phyloP scores from a whole-genome alignment of 2,888 invertebrate genomes.

The Cistogaster globosa region DNA sequence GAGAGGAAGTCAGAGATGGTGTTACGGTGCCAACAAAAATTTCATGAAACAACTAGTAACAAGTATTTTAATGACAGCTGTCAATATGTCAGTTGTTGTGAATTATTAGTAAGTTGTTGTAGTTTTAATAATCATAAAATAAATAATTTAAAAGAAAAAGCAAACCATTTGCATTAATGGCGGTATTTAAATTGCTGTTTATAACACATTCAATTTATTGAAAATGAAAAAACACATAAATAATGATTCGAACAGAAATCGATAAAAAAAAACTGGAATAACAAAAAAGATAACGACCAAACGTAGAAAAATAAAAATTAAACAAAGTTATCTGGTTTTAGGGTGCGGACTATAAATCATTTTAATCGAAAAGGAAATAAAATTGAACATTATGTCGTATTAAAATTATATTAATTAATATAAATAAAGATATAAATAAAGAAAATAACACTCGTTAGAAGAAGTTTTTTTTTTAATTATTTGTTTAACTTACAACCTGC shows the following conservation, averaged over 20 bases:
- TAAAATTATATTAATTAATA: constrained; percentile 60
- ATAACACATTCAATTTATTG: neutral
- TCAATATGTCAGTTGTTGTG: constrained; percentile 70
- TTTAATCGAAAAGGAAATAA: constrained; percentile 68
- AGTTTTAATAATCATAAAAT: constrained; percentile 45
- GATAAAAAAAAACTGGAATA: constrained; percentile 47
- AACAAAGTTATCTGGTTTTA: constrained; percentile 34
- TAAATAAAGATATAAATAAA: constrained; percentile 2
- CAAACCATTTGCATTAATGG: constrained; percentile 34
- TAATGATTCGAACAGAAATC: constrained; percentile 52
- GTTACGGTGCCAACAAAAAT: constrained; percentile 6
- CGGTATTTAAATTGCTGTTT: constrained; percentile 44
- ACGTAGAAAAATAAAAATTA: constrained; percentile 21
- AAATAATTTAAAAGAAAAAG: neutral
- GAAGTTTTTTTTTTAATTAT: too few species aligned
- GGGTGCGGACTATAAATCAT: constrained; percentile 66
- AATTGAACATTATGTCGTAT: constrained; percentile 62
- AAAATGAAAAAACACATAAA: constrained; percentile 39
- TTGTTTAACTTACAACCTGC: too few species aligned
- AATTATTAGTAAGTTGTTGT: constrained; percentile 44
- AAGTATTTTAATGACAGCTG: constrained; percentile 71
- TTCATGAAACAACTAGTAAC: constrained; percentile 41
- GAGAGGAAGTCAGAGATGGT: neutral
- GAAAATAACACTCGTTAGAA: too few species aligned
- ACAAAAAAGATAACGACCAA: constrained; percentile 25